These are phyloP conservation scores for Plectropomus leopardus DNA, from an alignment of 2,113 vertebrate genomes.

Conservation along the genomic window DNA sequence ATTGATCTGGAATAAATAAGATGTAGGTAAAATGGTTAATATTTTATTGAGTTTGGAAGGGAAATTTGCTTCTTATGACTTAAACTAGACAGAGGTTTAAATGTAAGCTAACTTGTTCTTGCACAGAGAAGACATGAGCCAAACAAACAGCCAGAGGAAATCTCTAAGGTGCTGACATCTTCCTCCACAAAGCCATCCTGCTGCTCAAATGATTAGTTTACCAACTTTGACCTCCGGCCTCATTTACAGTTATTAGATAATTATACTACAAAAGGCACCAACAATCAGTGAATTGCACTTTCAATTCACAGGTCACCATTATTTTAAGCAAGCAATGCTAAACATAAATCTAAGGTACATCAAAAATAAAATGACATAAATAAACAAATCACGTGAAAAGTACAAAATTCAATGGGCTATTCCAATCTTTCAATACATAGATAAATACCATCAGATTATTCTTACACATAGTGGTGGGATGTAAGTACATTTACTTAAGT, in stretches of 20 bases:
- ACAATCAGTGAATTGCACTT: neutral
- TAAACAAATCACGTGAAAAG: too few species aligned
- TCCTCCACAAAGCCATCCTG: neutral
- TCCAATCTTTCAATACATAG: too few species aligned
- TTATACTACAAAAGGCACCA: neutral
- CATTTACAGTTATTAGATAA: neutral
- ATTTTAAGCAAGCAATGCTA: neutral
- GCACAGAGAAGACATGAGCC: neutral
- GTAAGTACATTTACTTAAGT: too few species aligned
- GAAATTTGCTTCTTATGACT: neutral
- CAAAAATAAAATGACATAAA: too few species aligned
- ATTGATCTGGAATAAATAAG: neutral
- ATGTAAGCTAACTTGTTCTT: neutral
- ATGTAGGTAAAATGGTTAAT: neutral
- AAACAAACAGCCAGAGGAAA: neutral
- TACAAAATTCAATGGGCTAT: too few species aligned
- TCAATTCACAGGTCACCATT: neutral
- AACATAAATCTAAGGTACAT: too few species aligned
- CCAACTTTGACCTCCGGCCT: neutral
- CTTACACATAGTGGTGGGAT: too few species aligned
- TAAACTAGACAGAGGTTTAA: neutral
- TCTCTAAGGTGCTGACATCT: neutral
- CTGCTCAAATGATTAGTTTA: neutral
- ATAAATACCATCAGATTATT: too few species aligned
- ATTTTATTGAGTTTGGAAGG: neutral